Base-by-base conservation (phyloP, 92 coral and sea anemone species). In the Zoanthus sansibaricus region DNA sequence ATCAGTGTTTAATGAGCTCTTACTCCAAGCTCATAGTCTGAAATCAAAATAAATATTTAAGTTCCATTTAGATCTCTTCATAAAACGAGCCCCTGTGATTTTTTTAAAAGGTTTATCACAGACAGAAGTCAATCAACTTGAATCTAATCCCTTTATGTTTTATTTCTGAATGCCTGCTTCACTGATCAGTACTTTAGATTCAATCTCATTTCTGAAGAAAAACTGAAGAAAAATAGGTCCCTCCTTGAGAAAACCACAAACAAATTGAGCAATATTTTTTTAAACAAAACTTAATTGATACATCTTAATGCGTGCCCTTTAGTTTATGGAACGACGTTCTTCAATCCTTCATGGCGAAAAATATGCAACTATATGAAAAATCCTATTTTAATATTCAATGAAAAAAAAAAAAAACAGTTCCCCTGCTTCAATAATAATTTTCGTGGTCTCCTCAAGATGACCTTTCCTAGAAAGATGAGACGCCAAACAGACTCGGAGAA, bases 21-120 rank as follows among this genome's bases (percentile, higher is more conserved):
- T 25, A 72, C 74, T 62, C 67, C 75, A 6, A 16, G 45, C 83
- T 58, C 71, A 31, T 55, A 17, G 55, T 46, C 78, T 69, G 44
- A 59, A 59, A 78, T 5, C 74, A 66, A 80, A 48, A 66, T 80
- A 80, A 66, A 80, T 80, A 80, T 64, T 78, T 80, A 70, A 80
- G 70, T 45, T 42, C 84, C 75, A 64, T 80, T 80, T 80, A 47
- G 85, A 20, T 79, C 18, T 64, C 8, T 17, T 3, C 58, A 30
- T 6, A 76, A 71, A 54, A 37, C 15, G 14, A 76, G 62, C 18
- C 21, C 47, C 64, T 30, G 18, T 30, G 67, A 54, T 31, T 54
- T 75, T 76, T 54, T 14, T 8, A 76, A 76, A 20, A 25, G 52
- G 85, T 67, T 80, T 80, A 80, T 80, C 58, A 5, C 21, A 64